phyloP scores from a whole-genome alignment of 2,113 vertebrate species.

The Leucosticte australis region DNA sequence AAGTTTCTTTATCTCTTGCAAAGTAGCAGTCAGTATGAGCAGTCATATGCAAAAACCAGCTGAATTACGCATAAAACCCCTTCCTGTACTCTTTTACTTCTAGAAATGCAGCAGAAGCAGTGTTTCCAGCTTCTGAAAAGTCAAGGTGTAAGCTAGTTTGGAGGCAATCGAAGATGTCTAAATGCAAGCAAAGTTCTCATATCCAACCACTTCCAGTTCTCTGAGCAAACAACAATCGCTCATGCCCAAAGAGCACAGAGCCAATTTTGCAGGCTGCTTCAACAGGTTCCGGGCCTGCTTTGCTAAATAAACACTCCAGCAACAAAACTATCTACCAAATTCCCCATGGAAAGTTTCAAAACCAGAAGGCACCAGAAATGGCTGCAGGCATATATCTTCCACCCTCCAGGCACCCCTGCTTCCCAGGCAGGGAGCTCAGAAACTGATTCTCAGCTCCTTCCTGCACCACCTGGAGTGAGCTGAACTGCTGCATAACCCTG shows the following conservation, averaged over 20 bases:
- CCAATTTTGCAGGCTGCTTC: not conserved
- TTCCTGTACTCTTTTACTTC: not conserved
- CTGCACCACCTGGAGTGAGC: not conserved
- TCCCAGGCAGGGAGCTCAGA: not conserved
- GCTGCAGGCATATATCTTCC: accelerated
- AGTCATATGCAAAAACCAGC: not conserved
- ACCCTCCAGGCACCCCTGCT: not conserved
- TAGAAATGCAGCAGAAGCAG: not conserved
- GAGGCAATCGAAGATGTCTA: not conserved
- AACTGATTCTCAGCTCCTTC: not conserved
- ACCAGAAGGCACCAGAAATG: not conserved
- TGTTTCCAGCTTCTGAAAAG: not conserved
- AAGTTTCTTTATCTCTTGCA: not conserved
- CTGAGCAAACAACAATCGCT: not conserved
- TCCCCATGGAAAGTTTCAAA: not conserved
- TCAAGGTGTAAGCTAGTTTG: not conserved
- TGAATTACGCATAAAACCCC: not conserved
- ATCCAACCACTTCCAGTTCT: not conserved
- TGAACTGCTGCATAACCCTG: not conserved
- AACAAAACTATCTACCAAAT: not conserved
- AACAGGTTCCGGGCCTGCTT: not conserved
- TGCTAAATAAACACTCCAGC: not conserved
- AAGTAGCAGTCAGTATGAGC: not conserved
- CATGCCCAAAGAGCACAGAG: not conserved
- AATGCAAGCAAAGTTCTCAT: not conserved